Percentiles rank a stretch among this genome's conserved stretches.
Evolutionary conservation across 2,797 vertebrate species (phyloP).

Genomic region (Anguilla pacifica): DNA sequence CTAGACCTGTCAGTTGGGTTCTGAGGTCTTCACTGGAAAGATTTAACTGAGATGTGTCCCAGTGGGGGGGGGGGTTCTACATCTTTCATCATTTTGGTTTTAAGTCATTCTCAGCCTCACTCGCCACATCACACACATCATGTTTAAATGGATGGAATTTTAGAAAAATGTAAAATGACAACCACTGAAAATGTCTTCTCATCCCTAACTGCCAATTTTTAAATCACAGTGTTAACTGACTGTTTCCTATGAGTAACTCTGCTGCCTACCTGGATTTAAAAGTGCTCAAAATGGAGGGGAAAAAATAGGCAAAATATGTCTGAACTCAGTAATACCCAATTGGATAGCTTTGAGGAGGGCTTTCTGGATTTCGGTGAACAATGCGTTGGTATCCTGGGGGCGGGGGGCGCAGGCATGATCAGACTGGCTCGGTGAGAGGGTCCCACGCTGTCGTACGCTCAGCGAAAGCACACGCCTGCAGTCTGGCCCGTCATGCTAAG

Average conservation of each 20-base stretch:
- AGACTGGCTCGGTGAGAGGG: background rate
- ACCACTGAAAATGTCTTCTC: background rate
- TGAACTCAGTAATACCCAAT: background rate
- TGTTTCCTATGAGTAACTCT: background rate
- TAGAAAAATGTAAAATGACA: background rate
- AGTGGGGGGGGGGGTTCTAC: background rate
- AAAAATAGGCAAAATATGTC: background rate
- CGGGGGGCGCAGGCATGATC: background rate
- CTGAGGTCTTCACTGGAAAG: constrained; percentile 23
- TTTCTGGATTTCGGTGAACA: background rate
- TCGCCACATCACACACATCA: background rate
- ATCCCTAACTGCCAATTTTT: background rate
- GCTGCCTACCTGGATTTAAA: background rate
- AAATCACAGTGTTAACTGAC: background rate
- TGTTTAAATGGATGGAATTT: background rate
- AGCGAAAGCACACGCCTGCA: background rate
- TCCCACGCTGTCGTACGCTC: background rate
- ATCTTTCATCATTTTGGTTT: background rate
- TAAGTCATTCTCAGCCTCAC: background rate
- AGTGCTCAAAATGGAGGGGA: background rate
- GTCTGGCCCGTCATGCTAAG: constrained; percentile 9
- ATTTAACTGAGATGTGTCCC: constrained; percentile 27
- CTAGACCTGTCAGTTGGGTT: constrained; percentile 34
- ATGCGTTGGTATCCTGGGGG: background rate
- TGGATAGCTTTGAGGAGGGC: background rate